phyloP scores from a whole-genome alignment of 2,113 vertebrate species.

The Python bivittatus region DNA sequence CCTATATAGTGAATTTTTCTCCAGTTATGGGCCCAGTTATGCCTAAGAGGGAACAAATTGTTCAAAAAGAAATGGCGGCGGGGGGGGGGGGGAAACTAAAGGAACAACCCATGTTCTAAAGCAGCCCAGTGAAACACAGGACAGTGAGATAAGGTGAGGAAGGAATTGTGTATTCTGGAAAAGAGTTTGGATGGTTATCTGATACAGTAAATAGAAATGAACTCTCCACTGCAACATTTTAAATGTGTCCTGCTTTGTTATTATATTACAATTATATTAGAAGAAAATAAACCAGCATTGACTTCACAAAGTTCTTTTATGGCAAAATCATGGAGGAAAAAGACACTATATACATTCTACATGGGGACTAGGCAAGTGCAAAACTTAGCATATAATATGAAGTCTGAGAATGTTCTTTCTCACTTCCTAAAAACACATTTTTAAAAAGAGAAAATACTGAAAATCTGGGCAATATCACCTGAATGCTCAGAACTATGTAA shows the following conservation, averaged over 20 bases:
- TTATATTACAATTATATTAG: background rate
- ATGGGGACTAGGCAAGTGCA: background rate
- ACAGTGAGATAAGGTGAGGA: background rate
- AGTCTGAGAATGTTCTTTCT: background rate
- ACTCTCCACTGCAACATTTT: background rate
- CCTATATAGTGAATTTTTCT: background rate
- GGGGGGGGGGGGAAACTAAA: background rate
- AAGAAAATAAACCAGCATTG: background rate
- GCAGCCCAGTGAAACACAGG: background rate
- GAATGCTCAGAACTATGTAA: background rate
- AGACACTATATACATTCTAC: conserved; percentile 7
- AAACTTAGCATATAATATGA: conserved; percentile 15
- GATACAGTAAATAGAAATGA: background rate
- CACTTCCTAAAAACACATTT: background rate
- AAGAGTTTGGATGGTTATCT: background rate
- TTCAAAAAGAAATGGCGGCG: background rate
- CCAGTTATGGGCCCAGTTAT: background rate
- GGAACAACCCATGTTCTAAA: background rate
- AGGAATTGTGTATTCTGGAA: background rate
- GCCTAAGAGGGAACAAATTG: background rate
- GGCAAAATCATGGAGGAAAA: background rate
- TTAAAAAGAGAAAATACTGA: conserved; percentile 4
- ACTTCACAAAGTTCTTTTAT: background rate
- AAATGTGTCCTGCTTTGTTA: background rate
- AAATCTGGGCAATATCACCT: background rate